phyloP scores from a whole-genome alignment of 2,888 invertebrate species.

The Heteromurus nitidus region DNA sequence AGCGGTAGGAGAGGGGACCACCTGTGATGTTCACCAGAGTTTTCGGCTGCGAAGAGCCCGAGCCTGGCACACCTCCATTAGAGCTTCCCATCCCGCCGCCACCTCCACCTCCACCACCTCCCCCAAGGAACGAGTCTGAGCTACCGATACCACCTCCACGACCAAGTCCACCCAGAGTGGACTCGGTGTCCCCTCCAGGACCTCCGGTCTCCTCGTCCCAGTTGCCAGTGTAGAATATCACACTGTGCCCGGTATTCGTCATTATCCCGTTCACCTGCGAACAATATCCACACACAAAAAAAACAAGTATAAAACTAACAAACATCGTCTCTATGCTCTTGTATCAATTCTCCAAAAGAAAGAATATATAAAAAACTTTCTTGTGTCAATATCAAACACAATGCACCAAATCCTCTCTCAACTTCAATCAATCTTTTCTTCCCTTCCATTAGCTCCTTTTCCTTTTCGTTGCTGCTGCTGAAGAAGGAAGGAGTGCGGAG shows the following conservation, averaged over 20 bases:
- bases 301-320: background rate
- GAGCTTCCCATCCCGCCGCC: slow-evolving; percentile 51
- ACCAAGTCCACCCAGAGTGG: slow-evolving; percentile 51
- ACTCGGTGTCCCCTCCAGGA: slow-evolving; percentile 60
- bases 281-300: slow-evolving; percentile 25
- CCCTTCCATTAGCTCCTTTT: slow-evolving; percentile 8
- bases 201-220: slow-evolving; percentile 72
- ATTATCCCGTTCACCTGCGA: slow-evolving; percentile 91
- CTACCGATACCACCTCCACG: slow-evolving; percentile 40
- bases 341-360: background rate
- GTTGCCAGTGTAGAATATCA: slow-evolving; percentile 81
- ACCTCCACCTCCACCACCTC: slow-evolving; percentile 50
- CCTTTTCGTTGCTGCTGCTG: too few relatives aligned
- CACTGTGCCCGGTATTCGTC: slow-evolving; percentile 95
- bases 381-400: background rate
- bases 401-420: background rate
- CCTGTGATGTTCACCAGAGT: slow-evolving; percentile 90
- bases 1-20: slow-evolving; percentile 96
- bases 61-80: slow-evolving; percentile 54
- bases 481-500: too few relatives aligned
- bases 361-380: background rate
- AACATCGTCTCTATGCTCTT: background rate
- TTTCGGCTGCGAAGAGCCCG: slow-evolving; percentile 65
- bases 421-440: slow-evolving; percentile 19
- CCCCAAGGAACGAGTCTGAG: slow-evolving; percentile 52